Conservation (phyloP, 2,113 vertebrate species). For the Oncorhynchus masou region DNA sequence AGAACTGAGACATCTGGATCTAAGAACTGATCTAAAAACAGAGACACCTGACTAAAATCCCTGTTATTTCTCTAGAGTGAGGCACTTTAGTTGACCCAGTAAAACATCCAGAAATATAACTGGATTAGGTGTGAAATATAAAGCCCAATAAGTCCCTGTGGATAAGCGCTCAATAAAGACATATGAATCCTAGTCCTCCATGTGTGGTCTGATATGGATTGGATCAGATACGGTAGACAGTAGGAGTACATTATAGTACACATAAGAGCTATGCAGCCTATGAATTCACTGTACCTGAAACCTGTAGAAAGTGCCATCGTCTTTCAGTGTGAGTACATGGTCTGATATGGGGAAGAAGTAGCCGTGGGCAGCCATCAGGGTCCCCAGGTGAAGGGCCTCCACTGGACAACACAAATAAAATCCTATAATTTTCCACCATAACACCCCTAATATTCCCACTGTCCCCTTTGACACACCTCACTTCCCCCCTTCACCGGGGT, state of each 20-base stretch:
- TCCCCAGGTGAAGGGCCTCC: not conserved
- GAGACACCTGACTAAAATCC: not conserved
- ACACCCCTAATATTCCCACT: not conserved
- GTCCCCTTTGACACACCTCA: constrained; percentile 27
- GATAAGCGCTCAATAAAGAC: too few relatives aligned
- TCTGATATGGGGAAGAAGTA: constrained; percentile 87
- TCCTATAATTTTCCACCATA: not conserved
- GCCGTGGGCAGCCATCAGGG: constrained; percentile 80
- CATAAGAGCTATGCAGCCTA: too few relatives aligned
- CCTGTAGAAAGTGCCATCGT: constrained; percentile 84
- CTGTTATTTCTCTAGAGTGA: not conserved
- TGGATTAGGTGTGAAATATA: not conserved
- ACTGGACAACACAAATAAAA: not conserved
- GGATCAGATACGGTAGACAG: not conserved
- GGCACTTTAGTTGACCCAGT: not conserved
- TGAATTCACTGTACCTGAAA: constrained; percentile 70
- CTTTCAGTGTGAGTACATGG: constrained; percentile 81
- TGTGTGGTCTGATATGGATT: not conserved
- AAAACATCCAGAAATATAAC: not conserved
- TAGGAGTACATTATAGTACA: not conserved
- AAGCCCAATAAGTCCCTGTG: too few relatives aligned
- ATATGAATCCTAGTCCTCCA: not conserved
- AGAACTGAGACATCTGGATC: too few relatives aligned
- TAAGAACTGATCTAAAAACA: too few relatives aligned
- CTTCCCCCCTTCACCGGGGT: too few relatives aligned